Evolutionary conservation across 2,888 invertebrate species (phyloP).

Genomic region (Cephus sareptanus): DNA sequence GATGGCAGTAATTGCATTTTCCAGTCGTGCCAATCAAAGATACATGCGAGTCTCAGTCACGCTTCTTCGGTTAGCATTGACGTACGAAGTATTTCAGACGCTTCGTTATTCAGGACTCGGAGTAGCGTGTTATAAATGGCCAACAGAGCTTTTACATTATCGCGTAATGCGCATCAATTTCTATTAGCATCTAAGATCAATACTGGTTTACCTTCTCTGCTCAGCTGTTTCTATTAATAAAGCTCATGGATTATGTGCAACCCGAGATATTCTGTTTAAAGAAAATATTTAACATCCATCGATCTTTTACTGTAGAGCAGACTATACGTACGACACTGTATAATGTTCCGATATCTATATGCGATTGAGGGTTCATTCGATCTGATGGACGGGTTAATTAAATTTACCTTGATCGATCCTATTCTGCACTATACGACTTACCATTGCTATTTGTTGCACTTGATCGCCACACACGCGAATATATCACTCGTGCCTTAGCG

Average conservation of each 20-base stretch:
- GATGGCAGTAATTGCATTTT: conserved; percentile 16
- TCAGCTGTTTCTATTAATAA: background rate
- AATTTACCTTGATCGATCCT: background rate
- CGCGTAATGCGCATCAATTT: background rate
- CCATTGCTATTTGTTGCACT: background rate
- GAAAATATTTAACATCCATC: background rate
- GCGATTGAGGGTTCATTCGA: background rate
- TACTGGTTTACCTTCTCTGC: background rate
- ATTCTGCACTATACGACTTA: background rate
- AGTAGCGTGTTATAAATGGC: background rate
- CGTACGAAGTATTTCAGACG: background rate
- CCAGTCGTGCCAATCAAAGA: conserved; percentile 16
- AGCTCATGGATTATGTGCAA: background rate
- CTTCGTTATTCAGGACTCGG: background rate
- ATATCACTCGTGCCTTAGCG: conserved; percentile 3
- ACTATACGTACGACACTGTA: background rate
- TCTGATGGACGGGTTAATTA: background rate
- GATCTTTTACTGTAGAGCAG: background rate
- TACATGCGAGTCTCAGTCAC: conserved; percentile 11
- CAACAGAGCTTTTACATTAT: background rate
- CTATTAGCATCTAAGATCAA: background rate
- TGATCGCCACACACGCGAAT: conserved; percentile 1
- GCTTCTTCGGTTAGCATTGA: background rate
- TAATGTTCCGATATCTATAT: background rate
- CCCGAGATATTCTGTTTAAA: background rate